Percentiles rank a stretch among this genome's conserved stretches.
These are phyloP conservation scores for Acipenser oxyrinchus DNA, from an alignment of 2,797 vertebrate genomes.

Conservation along the genomic window DNA sequence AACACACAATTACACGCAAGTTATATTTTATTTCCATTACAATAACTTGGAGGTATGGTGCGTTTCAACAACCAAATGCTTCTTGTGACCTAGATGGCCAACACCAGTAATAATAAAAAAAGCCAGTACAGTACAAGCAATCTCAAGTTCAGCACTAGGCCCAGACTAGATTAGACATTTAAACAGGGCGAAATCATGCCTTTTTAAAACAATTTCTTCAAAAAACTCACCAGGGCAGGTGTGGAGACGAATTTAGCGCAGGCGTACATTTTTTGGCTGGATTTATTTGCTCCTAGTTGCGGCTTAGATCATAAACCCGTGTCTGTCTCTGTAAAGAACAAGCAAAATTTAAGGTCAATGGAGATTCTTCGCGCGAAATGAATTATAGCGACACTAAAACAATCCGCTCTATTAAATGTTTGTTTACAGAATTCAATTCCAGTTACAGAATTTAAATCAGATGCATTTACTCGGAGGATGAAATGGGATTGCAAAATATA, in stretches of 20 bases:
- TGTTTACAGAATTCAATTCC: not conserved
- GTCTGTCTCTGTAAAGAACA: conserved; percentile 59
- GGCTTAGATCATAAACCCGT: conserved; percentile 48
- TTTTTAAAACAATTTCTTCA: not conserved
- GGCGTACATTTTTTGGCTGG: conserved; percentile 71
- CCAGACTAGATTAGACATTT: conserved; percentile 19
- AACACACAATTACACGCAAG: too few relatives aligned
- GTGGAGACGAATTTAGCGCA: conserved; percentile 85
- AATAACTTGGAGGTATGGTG: too few relatives aligned
- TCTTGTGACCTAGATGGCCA: too few relatives aligned
- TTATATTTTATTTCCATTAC: too few relatives aligned
- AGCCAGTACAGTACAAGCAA: not conserved
- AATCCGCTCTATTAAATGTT: too few relatives aligned
- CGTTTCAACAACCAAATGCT: too few relatives aligned
- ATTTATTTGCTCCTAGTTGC: conserved; percentile 42
- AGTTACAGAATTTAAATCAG: not conserved
- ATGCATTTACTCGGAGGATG: conserved; percentile 40
- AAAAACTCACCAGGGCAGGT: conserved; percentile 80
- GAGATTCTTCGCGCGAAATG: conserved; percentile 24
- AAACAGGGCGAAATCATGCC: not conserved
- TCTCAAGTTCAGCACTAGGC: conserved; percentile 58
- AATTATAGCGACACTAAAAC: conserved; percentile 25
- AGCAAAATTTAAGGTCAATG: conserved; percentile 64
- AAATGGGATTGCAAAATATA: conserved; percentile 41
- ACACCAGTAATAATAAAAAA: too few relatives aligned